Conservation (phyloP, 2,113 vertebrate genomes). For the Rissa tridactyla region DNA sequence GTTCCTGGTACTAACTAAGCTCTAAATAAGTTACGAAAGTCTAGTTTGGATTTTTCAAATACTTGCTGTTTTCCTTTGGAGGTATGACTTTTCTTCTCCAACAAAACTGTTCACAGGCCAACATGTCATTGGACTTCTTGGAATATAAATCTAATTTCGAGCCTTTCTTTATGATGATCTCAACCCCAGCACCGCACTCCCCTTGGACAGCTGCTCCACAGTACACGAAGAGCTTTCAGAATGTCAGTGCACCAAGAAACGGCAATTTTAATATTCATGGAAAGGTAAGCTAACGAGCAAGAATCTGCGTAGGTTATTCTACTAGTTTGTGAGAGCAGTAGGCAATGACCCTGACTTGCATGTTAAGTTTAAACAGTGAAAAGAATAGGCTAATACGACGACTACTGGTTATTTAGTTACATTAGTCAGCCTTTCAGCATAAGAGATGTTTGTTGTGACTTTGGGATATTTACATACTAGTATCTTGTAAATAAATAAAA, state of each 20-base stretch:
- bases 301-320: neutral
- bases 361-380: neutral
- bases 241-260: conserved; percentile 87
- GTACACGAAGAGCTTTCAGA: conserved; percentile 84
- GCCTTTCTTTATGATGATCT: conserved; percentile 99
- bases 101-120: conserved; percentile 80
- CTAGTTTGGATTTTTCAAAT: neutral
- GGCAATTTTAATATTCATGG: conserved; percentile 94
- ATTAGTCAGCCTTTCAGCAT: neutral
- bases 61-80: neutral
- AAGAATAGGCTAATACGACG: neutral
- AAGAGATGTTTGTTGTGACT: neutral
- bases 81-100: neutral
- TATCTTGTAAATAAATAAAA: neutral
- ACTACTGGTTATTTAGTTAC: neutral
- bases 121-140: conserved; percentile 92
- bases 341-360: neutral
- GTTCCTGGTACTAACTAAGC: neutral
- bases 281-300: conserved; percentile 74
- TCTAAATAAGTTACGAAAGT: neutral
- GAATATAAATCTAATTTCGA: conserved; percentile 87
- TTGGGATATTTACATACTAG: neutral
- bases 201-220: conserved; percentile 96
- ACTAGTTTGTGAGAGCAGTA: neutral
- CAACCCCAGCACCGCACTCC: conserved; percentile 92